Evolutionary conservation across 2,113 vertebrate genomes (phyloP), one percentile per base, ranked within the genome.

Genomic region (Himantopus leucocephalus): DNA sequence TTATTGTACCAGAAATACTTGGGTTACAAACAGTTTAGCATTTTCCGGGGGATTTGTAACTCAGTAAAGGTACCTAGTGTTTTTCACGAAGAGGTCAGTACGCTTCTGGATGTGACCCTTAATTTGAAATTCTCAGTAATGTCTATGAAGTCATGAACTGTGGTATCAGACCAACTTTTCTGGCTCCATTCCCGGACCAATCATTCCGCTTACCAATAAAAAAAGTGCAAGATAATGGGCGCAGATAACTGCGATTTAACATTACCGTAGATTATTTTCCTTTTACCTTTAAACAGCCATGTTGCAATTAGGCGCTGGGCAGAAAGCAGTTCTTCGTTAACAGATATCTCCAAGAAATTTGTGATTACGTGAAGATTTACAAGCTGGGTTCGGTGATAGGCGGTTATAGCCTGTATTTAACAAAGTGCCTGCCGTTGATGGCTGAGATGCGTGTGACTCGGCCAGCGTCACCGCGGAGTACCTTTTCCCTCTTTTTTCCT

Each of bases 211-310:
- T 66, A 18, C 71, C 93, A 64, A 94, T 96, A 96, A 95, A 96
- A 67, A 62, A 23, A 59, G 18, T 19, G 60, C 59, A 27, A 95
- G 96, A 96, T 97, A 97, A 90, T 34, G 52, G 32, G 37, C 67
- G 47, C 63, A 93, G 95, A 97, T 97, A 97, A 83, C 87, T 20
- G 59, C 43, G 63, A 76, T 92, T 92, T 91, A 67, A 92, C 89
- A 64, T 92, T 92, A 34, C 77, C 4, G 1, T 56, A 2, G 27
- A 52, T n/a, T 55, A 2, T 75, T 94, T 97, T 86, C 96, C 34
- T 58, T 91, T 83, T 96, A 90, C 96, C 92, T 97, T 96, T 80
- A 94, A 84, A 74, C 89, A 87, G 67, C 55, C 17, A 1, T 78
- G 71, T 70, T 82, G 84, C 85, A 80, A 41, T 74, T 37, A 70